A percentile compares a stretch with the other conserved stretches of the same genome.
Conservation (phyloP, 2,888 invertebrate species). For the Stenodema calcarata region DNA sequence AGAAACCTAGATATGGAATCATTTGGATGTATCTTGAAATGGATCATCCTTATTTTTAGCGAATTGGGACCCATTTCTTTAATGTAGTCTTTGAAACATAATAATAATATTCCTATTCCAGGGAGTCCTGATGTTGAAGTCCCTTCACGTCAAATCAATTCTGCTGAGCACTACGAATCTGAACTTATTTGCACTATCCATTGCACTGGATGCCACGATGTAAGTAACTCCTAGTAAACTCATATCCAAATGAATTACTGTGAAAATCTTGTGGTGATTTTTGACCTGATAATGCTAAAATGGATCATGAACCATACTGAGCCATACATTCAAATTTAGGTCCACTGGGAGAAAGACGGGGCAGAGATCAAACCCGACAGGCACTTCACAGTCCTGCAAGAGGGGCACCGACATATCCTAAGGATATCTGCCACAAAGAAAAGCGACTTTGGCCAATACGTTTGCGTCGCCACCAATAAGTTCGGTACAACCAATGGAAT, state of each 20-base stretch:
- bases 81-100: too few species aligned
- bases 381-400: constrained; percentile 34
- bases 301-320: too few species aligned
- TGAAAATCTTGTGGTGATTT: too few species aligned
- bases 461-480: constrained; percentile 46
- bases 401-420: constrained; percentile 42
- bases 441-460: constrained; percentile 47
- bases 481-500: constrained; percentile 29
- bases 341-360: constrained; percentile 50
- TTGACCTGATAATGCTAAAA: too few species aligned
- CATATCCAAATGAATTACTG: too few species aligned
- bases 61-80: too few species aligned
- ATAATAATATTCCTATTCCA: constrained; percentile 8
- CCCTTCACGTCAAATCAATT: constrained; percentile 22
- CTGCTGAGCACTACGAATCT: constrained; percentile 51
- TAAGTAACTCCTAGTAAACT: not conserved
- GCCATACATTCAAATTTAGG: not conserved
- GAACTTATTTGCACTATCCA: constrained; percentile 46
- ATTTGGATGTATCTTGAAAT: too few species aligned
- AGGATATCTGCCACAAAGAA: constrained; percentile 49
- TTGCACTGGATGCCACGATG: constrained; percentile 4
- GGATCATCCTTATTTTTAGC: too few species aligned
- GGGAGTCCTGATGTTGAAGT: constrained; percentile 49
- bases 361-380: constrained; percentile 23
- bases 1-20: too few species aligned